Conservation (phyloP, 2,888 invertebrate species). For the Lasioglossum morio region DNA sequence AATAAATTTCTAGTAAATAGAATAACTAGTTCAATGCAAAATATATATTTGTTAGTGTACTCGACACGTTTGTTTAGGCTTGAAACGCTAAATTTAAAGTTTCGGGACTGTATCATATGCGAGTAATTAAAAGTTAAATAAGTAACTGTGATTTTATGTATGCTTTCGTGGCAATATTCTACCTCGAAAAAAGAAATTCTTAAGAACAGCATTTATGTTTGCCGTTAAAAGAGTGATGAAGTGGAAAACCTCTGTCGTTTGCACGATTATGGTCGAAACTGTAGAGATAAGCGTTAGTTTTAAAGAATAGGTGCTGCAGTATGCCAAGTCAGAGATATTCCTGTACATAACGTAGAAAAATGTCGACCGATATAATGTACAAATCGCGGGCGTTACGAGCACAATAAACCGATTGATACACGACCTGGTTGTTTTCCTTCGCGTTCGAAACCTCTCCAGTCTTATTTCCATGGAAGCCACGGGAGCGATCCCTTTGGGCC, state of each 20-base stretch:
- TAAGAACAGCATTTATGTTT: neutral
- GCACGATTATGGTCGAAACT: neutral
- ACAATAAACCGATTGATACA: conserved; percentile 68
- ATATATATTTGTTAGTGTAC: too few species aligned
- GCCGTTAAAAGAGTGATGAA: neutral
- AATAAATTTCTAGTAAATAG: too few species aligned
- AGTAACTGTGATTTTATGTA: neutral
- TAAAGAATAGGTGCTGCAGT: conserved; percentile 29
- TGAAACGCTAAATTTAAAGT: too few species aligned
- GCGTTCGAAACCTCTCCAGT: neutral
- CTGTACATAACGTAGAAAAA: conserved; percentile 56
- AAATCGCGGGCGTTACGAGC: conserved; percentile 55
- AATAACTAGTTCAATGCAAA: too few species aligned
- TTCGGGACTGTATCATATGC: too few species aligned
- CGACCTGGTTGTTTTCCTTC: conserved; percentile 20
- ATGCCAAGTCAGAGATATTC: conserved; percentile 10
- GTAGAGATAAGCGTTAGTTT: conserved; percentile 36
- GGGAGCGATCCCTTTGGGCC: neutral
- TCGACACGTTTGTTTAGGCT: too few species aligned
- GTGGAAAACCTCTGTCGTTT: neutral
- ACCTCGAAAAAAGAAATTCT: neutral
- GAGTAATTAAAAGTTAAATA: too few species aligned
- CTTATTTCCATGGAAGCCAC: conserved; percentile 25
- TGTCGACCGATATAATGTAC: conserved; percentile 60
- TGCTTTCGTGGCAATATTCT: neutral